A percentile compares a stretch with the other conserved stretches of the same genome.
phyloP scores from a whole-genome alignment of 2,797 vertebrate genomes.

The Dicrostonyx torquatus region DNA sequence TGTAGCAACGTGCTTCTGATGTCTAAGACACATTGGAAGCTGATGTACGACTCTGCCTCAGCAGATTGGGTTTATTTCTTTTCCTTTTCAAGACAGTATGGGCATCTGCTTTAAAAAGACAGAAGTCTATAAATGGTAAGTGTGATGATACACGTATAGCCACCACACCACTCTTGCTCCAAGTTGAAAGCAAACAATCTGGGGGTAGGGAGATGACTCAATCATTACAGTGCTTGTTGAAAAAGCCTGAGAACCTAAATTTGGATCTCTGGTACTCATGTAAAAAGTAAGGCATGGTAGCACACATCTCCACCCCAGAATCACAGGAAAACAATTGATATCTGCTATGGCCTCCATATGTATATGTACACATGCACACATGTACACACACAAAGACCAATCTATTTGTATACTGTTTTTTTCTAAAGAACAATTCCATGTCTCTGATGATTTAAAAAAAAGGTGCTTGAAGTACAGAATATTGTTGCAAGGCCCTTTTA shows the following conservation, averaged over 20 bases:
- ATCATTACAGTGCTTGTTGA: not conserved
- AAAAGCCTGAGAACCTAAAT: not conserved
- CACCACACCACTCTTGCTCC: not conserved
- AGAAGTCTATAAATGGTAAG: not conserved
- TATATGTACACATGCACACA: no score
- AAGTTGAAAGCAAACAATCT: not conserved
- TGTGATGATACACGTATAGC: not conserved
- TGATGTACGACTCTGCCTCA: not conserved
- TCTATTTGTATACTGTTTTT: not conserved
- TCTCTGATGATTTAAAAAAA: not conserved
- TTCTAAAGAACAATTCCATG: conserved; percentile 8
- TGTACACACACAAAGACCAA: not conserved
- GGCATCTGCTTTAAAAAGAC: not conserved
- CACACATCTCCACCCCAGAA: not conserved
- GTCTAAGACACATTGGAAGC: conserved; percentile 53
- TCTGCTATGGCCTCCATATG: no score
- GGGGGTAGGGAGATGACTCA: not conserved
- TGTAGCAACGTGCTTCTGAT: conserved; percentile 50
- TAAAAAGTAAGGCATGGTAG: not conserved
- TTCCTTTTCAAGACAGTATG: not conserved
- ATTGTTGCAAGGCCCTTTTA: not conserved
- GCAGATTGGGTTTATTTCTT: conserved; percentile 38
- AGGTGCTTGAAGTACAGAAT: not conserved
- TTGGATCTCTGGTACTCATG: not conserved
- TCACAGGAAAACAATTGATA: not conserved